Conservation (phyloP, 2,888 invertebrate species). For the Tortricodes alternella region DNA sequence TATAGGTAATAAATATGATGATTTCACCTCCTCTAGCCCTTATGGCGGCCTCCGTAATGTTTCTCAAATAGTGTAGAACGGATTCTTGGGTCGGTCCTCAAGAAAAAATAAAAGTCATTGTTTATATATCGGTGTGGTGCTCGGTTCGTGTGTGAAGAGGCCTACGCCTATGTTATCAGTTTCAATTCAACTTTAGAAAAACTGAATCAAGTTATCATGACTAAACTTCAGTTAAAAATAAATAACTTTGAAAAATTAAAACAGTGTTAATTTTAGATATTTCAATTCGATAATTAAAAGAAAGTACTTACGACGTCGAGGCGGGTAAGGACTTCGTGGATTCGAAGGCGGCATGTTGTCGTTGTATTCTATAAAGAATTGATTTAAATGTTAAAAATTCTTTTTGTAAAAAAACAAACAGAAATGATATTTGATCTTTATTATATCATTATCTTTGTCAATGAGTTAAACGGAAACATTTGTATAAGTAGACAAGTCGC, state of each 20-base stretch:
- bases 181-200: conserved; percentile 21
- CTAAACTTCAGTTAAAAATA: conserved; percentile 5
- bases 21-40: conserved; percentile 65
- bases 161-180: conserved; percentile 19
- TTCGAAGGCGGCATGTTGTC: conserved; percentile 93
- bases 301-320: conserved; percentile 90
- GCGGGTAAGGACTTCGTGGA: conserved; percentile 93
- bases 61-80: conserved; percentile 66
- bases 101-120: conserved; percentile 57
- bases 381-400: neutral
- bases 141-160: conserved; percentile 25
- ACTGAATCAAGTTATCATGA: conserved; percentile 1
- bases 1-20: conserved; percentile 49
- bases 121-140: conserved; percentile 42
- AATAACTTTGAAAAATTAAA: conserved; percentile 12
- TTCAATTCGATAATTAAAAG: neutral
- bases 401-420: too few species aligned
- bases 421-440: too few species aligned
- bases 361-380: conserved; percentile 87
- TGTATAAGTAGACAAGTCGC: neutral
- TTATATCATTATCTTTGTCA: neutral
- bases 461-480: too few species aligned
- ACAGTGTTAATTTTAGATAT: neutral
- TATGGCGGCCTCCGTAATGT: conserved; percentile 65
- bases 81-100: conserved; percentile 68